These are phyloP conservation scores for Polyergus mexicanus DNA, from an alignment of 1,140 invertebrate genomes.

Conservation along the genomic window DNA sequence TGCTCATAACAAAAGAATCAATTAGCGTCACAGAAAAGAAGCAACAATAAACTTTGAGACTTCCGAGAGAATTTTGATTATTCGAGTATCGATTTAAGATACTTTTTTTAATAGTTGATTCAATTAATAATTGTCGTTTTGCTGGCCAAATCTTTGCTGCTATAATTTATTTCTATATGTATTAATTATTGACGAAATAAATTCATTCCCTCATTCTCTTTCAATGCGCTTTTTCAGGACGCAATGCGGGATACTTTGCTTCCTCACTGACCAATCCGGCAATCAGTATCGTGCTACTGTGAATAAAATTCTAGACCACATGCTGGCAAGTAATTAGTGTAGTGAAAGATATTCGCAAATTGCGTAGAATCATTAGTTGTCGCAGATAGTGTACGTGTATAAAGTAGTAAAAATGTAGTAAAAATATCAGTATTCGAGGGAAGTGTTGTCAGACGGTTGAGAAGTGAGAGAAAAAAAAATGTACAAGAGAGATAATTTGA, in stretches of 20 bases:
- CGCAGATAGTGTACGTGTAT: background rate
- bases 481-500: background rate
- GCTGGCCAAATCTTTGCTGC: background rate
- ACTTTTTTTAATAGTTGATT: no score
- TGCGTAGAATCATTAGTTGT: conserved; percentile 67
- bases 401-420: background rate
- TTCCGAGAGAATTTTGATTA: no score
- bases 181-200: conserved; percentile 66
- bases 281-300: conserved; percentile 78
- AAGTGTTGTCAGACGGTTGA: background rate
- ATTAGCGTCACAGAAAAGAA: no score
- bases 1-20: no score
- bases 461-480: conserved; percentile 12
- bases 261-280: conserved; percentile 57
- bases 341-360: conserved; percentile 76
- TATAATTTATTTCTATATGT: conserved; percentile 51
- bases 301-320: conserved; percentile 72
- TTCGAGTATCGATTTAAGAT: no score
- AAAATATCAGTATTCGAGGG: background rate
- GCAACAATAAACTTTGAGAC: no score
- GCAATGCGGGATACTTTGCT: conserved; percentile 14
- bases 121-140: conserved; percentile 50
- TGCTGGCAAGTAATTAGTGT: conserved; percentile 78
- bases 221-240: background rate
- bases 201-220: conserved; percentile 55